Base-by-base conservation (phyloP, 2,797 vertebrate genomes). In the Myotis myotis region DNA sequence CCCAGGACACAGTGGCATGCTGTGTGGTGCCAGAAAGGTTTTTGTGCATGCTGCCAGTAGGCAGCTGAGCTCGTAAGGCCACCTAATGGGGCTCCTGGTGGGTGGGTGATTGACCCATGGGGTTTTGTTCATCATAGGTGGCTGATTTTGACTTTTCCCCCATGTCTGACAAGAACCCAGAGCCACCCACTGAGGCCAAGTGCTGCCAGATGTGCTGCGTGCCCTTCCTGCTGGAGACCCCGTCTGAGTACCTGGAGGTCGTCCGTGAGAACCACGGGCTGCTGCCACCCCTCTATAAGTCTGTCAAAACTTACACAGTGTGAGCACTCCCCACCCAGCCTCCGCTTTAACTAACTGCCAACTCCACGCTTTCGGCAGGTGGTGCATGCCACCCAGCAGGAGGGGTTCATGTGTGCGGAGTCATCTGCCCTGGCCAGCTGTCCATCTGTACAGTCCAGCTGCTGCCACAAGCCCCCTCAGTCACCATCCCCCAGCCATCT, bases 131-230 rank as follows among this genome's bases (percentile, higher is more conserved):
- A 84, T 87, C 28, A 44, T 96, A 98, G 98, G 98, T 98, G 83
- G 98, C 98, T 89, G 98, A 98, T 96, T 98, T 98, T 64, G 98
- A 98, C 97, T 98, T 98, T 94, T 98, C 97, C 93, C 98, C 98
- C 5, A 68, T 96, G 53, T 96, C 97, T 85, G 97, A 98, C 79
- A 97, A 97, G 94, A 98, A 74, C 44, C 78, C 47, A 0, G 83
- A 95, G 80, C 79, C 96, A 4, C 90, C 97, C 38, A 83, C 92
- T 13, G 95, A 96, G 3, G 89, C 95, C 53, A 94, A 96, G 80
- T 87, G 91, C 85, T 88, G 88, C 93, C 95, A 91, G 36, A 12
- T 76, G 9, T 98, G 98, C 94, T 98, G 97, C 17, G 94, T 86
- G 38, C 96, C 84, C 4, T 98, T 98, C 97, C 87, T 96, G 33